phyloP scores from a whole-genome alignment of 2,113 vertebrate genomes.

The Phaetusa simplex region DNA sequence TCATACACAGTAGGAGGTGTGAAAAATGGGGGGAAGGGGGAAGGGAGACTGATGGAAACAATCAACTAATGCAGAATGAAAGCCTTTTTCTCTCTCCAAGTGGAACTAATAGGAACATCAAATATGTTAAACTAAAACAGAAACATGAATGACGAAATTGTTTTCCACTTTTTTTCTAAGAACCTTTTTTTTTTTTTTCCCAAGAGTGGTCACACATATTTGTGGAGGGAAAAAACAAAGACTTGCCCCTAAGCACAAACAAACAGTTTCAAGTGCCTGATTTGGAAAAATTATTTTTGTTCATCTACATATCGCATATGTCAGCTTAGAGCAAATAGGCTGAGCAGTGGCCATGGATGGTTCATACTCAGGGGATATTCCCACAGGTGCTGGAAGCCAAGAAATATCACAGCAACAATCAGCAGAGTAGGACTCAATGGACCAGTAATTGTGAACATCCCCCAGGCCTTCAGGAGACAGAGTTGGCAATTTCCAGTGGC shows the following conservation, averaged over 20 bases:
- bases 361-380: not conserved
- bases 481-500: not conserved
- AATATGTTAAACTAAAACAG: constrained; percentile 53
- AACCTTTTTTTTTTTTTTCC: not conserved
- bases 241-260: not conserved
- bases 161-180: not conserved
- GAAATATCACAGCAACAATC: not conserved
- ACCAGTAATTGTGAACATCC: not conserved
- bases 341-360: not conserved
- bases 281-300: not conserved
- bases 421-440: not conserved
- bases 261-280: not conserved
- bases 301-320: not conserved
- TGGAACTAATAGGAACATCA: constrained; percentile 61
- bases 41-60: constrained; percentile 61
- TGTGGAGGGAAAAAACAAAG: not conserved
- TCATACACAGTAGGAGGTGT: constrained; percentile 70
- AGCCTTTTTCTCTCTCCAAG: constrained; percentile 43
- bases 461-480: not conserved
- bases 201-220: not conserved
- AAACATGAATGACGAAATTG: not conserved
- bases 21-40: constrained; percentile 44
- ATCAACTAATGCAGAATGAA: constrained; percentile 65
- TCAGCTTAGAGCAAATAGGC: not conserved
- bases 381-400: not conserved